Evolutionary conservation across 2,797 vertebrate species (phyloP), one percentile per base, ranked within the genome.

Genomic region (Acomys russatus): DNA sequence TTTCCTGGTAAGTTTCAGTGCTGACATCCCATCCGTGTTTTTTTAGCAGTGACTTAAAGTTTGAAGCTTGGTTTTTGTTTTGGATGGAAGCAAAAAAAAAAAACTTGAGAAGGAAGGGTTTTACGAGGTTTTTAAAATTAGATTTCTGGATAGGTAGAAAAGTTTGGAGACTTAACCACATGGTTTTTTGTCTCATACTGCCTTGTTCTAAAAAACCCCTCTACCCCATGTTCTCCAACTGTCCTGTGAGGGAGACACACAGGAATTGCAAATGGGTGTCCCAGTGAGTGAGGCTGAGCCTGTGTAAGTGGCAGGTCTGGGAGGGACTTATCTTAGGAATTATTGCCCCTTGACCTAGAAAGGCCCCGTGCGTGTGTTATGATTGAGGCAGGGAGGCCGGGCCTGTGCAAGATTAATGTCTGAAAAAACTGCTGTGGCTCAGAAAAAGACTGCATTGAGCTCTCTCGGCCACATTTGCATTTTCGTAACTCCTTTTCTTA

Each of bases 21-120:
- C n/a, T 93, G 80, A 80, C 79, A 88, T 56, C 84, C 28, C 9
- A 17, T 80, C 44, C 4, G 59, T 61, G 92, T 3, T 95, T 97
- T 66, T 80, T 92, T 88, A 92, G 73, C 44, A 85, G 23, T 93
- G 88, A 94, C 68, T 96, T 79, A 95, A 90, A 59, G 71, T 92
- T 95, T 94, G 90, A 87, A 94, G 59, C 89, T n/a, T 94, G 68
- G 8, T 35, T 70, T 66, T 92, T 38, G 54, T 70, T 94, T 80
- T 88, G 80, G 61, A 30, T 64, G 77, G 35, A 35, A 90, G 25
- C 88, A 79, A 25, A 83, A 92, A 96, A 66, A 90, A 70, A 54
- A 64, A 85, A 73, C 1, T 87, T 44, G 44, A 12, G 74, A 74
- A 78, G 78, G 8, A 25, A n/a, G 33, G 1, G 38, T 6, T n/a